These are phyloP conservation scores for Xenentodon cancila DNA, from an alignment of 2,797 vertebrate genomes.

Conservation along the genomic window DNA sequence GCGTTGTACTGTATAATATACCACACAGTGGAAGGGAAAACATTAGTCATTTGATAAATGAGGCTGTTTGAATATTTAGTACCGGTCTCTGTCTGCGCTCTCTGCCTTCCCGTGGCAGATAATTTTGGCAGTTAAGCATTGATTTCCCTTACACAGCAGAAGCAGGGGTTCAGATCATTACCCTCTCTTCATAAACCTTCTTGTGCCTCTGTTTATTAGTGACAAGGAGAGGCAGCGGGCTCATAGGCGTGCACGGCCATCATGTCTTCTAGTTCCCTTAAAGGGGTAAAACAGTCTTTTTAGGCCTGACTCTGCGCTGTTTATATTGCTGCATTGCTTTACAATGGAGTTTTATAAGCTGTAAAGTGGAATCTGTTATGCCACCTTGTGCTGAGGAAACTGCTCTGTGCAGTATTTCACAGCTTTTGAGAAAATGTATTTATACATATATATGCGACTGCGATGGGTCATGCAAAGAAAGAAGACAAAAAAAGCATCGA, in stretches of 20 bases:
- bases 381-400: constrained; percentile 42
- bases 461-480: constrained; percentile 7
- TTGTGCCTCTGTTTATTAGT: constrained; percentile 77
- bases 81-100: constrained; percentile 61
- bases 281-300: constrained; percentile 59
- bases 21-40: constrained; percentile 48
- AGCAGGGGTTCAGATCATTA: constrained; percentile 77
- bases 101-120: constrained; percentile 71
- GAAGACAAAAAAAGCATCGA: too few relatives aligned
- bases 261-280: constrained; percentile 41
- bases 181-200: constrained; percentile 79
- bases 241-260: constrained; percentile 53
- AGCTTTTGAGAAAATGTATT: constrained; percentile 8
- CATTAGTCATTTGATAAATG: constrained; percentile 78
- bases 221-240: constrained; percentile 61
- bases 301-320: constrained; percentile 31
- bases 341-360: constrained; percentile 49
- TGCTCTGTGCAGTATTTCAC: constrained; percentile 9
- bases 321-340: constrained; percentile 52
- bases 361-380: constrained; percentile 53
- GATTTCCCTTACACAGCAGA: constrained; percentile 81
- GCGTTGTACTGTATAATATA: constrained; percentile 41
- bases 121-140: constrained; percentile 80
- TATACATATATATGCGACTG: constrained; percentile 1
- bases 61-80: constrained; percentile 77